These are phyloP conservation scores for Pantherophis guttatus DNA, from an alignment of 2,113 vertebrate species.

Conservation along the genomic window DNA sequence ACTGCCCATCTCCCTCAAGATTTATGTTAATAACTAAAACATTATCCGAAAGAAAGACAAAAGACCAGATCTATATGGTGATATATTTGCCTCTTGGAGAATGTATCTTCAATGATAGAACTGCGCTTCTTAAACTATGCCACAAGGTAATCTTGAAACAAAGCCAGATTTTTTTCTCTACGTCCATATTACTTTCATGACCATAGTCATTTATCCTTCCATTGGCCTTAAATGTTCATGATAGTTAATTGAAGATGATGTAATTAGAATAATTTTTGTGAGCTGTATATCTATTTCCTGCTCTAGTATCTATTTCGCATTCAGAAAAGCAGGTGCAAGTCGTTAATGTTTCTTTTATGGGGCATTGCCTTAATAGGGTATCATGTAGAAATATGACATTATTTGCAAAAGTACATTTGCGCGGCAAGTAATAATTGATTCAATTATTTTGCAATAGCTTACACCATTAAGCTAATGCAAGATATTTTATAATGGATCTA, in stretches of 20 bases:
- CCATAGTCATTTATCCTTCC: background rate
- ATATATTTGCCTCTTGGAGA: background rate
- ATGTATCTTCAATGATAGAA: background rate
- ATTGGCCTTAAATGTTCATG: background rate
- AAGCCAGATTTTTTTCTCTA: background rate
- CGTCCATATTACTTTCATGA: background rate
- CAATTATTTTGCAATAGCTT: background rate
- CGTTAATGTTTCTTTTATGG: background rate
- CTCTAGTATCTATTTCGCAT: background rate
- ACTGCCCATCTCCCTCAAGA: background rate
- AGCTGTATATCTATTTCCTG: background rate
- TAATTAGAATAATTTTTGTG: background rate
- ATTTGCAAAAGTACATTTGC: background rate
- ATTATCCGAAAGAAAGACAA: background rate
- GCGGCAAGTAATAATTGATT: background rate
- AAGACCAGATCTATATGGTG: background rate
- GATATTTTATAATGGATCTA: background rate
- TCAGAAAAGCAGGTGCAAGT: background rate
- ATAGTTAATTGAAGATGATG: background rate
- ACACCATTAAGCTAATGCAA: background rate
- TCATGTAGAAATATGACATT: background rate
- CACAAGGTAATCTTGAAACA: background rate
- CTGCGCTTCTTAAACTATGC: background rate
- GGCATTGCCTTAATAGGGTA: background rate
- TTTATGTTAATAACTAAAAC: background rate